Evolutionary conservation across 2,888 invertebrate species (phyloP), one percentile per base, ranked within the genome.

Genomic region (Agelastica alni): DNA sequence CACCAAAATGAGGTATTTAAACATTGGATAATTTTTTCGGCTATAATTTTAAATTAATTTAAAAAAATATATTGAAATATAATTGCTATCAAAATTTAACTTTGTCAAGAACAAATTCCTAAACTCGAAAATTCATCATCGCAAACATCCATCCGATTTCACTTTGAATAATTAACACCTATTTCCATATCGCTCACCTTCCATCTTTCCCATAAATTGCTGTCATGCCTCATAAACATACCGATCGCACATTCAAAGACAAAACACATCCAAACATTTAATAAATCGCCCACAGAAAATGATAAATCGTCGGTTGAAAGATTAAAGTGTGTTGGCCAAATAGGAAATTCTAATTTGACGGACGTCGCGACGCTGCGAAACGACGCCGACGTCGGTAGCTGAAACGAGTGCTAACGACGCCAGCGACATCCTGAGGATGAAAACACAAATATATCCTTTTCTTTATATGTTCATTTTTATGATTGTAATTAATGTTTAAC

Each of bases 251-350:
- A 4, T n/a, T 9, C 22, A 46, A 26, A 58, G 54, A 51, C 51
- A 45, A 54, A 58, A 58, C 53, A 54, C 47, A 54, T 44, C 44
- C 41, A 48, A 54, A 53, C 39, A 37, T 43, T 46, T 34, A 43
- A 47, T 53, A 51, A 47, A 58, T 58, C 53, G 44, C 39, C 20
- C 26, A n/a, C 37, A 39, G 37, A 34, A 56, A 47, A 56, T 56
- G 47, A 57, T 43, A 45, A 47, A 51, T 37, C 31, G 12, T n/a
- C 12, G 30, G 47, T 6, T 36, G 51, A 51, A 32, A 57, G 57
- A 57, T 47, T 47, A 45, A 51, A 53, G 47, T 22, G 16, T 28
- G 10, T 4, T 13, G 28, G 43, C 44, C 42, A 28, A 56, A 51
- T 46, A 51, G 43, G 51, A 46, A 47, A 42, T 46, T 51, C 18